Conservation (phyloP, 1,140 invertebrate genomes). For the Chelonus insularis region DNA sequence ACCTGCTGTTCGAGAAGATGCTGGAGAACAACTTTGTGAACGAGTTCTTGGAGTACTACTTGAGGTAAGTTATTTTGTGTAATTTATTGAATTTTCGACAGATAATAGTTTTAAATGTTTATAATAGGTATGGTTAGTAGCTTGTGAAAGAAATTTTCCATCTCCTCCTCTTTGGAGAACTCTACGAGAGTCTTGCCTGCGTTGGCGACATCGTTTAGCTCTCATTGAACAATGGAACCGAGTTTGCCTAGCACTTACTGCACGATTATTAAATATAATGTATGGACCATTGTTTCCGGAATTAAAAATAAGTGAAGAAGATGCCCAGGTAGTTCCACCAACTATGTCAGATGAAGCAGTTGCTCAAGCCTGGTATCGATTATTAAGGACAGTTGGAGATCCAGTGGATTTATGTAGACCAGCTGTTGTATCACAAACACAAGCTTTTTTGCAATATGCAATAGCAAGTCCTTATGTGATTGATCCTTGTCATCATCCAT, state of each 20-base stretch:
- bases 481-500: slow-evolving; percentile 91
- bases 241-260: slow-evolving; percentile 86
- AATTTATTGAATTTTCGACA: background rate
- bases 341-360: slow-evolving; percentile 88
- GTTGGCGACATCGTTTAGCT: slow-evolving; percentile 90
- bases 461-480: slow-evolving; percentile 71
- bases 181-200: slow-evolving; percentile 85
- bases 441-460: slow-evolving; percentile 78
- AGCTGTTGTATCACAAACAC: slow-evolving; percentile 82
- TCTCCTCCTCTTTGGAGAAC: slow-evolving; percentile 96
- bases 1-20: slow-evolving; percentile 90
- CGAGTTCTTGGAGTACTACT: slow-evolving; percentile 90
- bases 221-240: slow-evolving; percentile 95
- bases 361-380: slow-evolving; percentile 92
- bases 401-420: slow-evolving; percentile 90
- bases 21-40: slow-evolving; percentile 93
- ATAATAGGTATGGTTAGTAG: slow-evolving; percentile 80
- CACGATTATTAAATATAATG: slow-evolving; percentile 81
- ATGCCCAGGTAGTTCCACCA: slow-evolving; percentile 75
- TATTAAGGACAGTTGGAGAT: slow-evolving; percentile 90
- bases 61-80: slow-evolving; percentile 63
- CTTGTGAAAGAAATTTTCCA: slow-evolving; percentile 88
- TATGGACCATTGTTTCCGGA: slow-evolving; percentile 87
- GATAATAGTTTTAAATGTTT: background rate
- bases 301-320: slow-evolving; percentile 87